phyloP scores from a whole-genome alignment of 2,888 invertebrate species.

The Spodoptera exigua region DNA sequence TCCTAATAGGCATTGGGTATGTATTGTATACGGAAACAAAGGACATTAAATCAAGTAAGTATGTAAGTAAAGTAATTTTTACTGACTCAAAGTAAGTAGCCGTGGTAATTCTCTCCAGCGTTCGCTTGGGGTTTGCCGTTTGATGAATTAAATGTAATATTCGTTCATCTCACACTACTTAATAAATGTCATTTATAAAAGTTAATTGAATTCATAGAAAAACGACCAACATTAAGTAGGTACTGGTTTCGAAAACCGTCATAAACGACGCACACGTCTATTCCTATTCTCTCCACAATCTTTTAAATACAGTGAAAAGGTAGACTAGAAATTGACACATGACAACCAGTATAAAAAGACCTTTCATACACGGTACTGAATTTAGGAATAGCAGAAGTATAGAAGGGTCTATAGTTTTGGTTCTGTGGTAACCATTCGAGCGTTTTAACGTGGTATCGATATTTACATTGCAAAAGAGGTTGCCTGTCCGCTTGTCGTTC shows the following conservation, averaged over 20 bases:
- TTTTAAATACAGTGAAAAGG: constrained; percentile 52
- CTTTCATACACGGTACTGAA: constrained; percentile 43
- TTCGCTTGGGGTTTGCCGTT: too few relatives aligned
- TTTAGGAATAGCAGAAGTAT: constrained; percentile 9
- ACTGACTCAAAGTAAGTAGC: too few relatives aligned
- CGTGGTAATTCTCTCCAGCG: too few relatives aligned
- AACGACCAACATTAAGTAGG: constrained; percentile 22
- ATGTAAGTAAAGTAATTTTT: too few relatives aligned
- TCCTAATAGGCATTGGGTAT: too few relatives aligned
- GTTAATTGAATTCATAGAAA: too few relatives aligned
- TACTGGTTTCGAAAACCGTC: constrained; percentile 41
- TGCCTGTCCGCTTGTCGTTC: constrained; percentile 49
- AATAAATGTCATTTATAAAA: too few relatives aligned
- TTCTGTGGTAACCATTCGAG: constrained; percentile 40
- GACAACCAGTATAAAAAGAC: constrained; percentile 30
- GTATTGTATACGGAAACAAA: too few relatives aligned
- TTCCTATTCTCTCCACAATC: constrained; percentile 43
- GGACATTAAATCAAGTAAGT: too few relatives aligned
- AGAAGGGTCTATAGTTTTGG: constrained; percentile 31
- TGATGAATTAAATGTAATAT: too few relatives aligned
- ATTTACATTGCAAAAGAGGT: constrained; percentile 63
- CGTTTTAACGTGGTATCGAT: constrained; percentile 50
- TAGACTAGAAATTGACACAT: constrained; percentile 58
- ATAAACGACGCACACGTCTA: constrained; percentile 25
- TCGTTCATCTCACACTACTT: too few relatives aligned